phyloP scores from a whole-genome alignment of 2,888 invertebrate species.

The Galerucella calmariensis region DNA sequence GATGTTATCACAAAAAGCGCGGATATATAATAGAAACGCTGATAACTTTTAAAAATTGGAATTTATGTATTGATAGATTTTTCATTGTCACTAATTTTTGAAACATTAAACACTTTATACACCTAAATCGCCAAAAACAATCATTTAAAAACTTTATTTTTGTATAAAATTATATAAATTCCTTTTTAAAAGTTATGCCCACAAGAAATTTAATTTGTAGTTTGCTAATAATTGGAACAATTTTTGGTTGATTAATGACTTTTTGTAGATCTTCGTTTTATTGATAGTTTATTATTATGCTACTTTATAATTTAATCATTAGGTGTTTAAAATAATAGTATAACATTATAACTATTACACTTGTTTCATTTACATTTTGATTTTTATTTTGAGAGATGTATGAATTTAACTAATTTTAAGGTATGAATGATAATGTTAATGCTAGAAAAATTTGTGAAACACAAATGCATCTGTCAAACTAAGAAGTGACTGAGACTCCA shows the following conservation, averaged over 20 bases:
- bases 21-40: constrained; percentile 7
- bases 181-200: neutral
- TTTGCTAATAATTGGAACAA: constrained; percentile 8
- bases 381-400: neutral
- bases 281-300: constrained; percentile 4
- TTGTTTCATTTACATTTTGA: constrained; percentile 15
- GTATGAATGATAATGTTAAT: neutral
- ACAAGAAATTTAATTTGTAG: constrained; percentile 15
- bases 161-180: constrained; percentile 11
- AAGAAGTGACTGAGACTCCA: too few species aligned
- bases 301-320: constrained; percentile 28
- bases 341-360: constrained; percentile 2
- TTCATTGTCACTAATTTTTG: too few species aligned
- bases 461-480: too few species aligned
- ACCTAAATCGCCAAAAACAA: neutral
- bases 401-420: neutral
- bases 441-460: too few species aligned
- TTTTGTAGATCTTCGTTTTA: constrained; percentile 5
- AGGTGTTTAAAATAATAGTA: constrained; percentile 23
- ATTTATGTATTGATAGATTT: neutral
- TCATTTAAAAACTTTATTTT: neutral
- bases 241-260: neutral
- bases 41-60: constrained; percentile 9
- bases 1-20: constrained; percentile 11
- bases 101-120: too few species aligned